Percentiles rank a stretch among this genome's conserved stretches.
phyloP scores from a whole-genome alignment of 2,888 invertebrate species.

The Apodemia duryi region DNA sequence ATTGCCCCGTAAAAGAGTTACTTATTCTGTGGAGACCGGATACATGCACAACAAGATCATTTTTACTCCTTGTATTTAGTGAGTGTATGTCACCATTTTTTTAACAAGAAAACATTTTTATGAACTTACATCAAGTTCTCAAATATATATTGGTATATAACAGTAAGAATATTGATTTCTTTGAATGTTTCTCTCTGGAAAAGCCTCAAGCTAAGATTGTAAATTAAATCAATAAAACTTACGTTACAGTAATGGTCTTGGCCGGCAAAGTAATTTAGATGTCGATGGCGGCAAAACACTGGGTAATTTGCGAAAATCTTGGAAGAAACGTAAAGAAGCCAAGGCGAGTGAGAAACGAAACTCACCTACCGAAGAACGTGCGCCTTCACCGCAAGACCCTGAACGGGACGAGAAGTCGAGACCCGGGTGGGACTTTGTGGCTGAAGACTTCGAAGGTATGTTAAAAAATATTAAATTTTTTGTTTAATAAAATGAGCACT shows the following conservation, averaged over 20 bases:
- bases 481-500: no score
- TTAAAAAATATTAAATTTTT: background rate
- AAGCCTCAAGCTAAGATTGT: no score
- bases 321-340: slow-evolving; percentile 74
- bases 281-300: slow-evolving; percentile 59
- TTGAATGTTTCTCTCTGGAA: no score
- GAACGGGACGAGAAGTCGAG: slow-evolving; percentile 53
- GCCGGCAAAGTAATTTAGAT: slow-evolving; percentile 56
- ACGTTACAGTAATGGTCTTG: slow-evolving; percentile 56
- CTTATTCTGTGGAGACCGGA: no score
- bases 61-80: no score
- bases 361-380: slow-evolving; percentile 62
- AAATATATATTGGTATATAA: no score
- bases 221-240: background rate
- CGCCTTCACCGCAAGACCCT: slow-evolving; percentile 49
- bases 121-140: no score
- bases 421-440: slow-evolving; percentile 85
- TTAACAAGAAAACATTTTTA: no score
- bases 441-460: slow-evolving; percentile 87
- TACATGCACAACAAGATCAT: no score
- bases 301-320: slow-evolving; percentile 67
- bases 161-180: no score
- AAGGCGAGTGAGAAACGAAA: slow-evolving; percentile 60
- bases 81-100: no score
- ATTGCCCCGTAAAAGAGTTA: no score